phyloP scores from a whole-genome alignment of 2,888 invertebrate genomes.

The Eristalis arbustorum region DNA sequence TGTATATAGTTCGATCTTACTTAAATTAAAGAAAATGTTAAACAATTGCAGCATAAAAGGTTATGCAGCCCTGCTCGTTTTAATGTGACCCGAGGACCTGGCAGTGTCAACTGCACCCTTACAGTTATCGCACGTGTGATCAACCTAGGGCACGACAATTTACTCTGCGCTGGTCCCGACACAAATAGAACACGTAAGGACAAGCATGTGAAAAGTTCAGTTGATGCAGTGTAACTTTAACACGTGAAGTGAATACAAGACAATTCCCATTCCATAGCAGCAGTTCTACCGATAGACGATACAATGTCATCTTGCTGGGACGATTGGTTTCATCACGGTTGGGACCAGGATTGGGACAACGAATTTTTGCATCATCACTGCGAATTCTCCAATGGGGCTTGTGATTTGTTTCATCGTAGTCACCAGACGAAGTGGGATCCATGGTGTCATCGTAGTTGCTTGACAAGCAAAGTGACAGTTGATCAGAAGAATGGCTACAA shows the following conservation, averaged over 20 bases:
- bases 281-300: background rate
- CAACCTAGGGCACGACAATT: slow-evolving; percentile 43
- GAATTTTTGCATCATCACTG: slow-evolving; percentile 26
- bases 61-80: slow-evolving; percentile 7
- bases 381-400: slow-evolving; percentile 11
- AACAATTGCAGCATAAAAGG: background rate
- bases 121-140: slow-evolving; percentile 5
- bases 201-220: slow-evolving; percentile 22
- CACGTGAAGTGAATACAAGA: slow-evolving; percentile 41
- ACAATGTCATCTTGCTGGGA: slow-evolving; percentile 46
- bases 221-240: slow-evolving; percentile 19
- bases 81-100: background rate
- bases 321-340: slow-evolving; percentile 49
- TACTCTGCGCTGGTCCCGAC: slow-evolving; percentile 14
- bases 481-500: slow-evolving; percentile 78
- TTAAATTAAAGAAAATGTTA: too few relatives aligned
- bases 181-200: slow-evolving; percentile 22
- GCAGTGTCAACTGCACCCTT: slow-evolving; percentile 17
- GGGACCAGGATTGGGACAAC: slow-evolving; percentile 41
- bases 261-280: background rate
- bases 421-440: slow-evolving; percentile 48
- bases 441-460: slow-evolving; percentile 77
- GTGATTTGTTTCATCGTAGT: slow-evolving; percentile 41
- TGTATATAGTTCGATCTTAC: too few relatives aligned
- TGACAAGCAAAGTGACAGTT: slow-evolving; percentile 75